Evolutionary conservation across 37 sponge, comb jelly and placozoan genomes (phyloP), one percentile per base, ranked within the genome.

Genomic region (Corticium candelabrum): DNA sequence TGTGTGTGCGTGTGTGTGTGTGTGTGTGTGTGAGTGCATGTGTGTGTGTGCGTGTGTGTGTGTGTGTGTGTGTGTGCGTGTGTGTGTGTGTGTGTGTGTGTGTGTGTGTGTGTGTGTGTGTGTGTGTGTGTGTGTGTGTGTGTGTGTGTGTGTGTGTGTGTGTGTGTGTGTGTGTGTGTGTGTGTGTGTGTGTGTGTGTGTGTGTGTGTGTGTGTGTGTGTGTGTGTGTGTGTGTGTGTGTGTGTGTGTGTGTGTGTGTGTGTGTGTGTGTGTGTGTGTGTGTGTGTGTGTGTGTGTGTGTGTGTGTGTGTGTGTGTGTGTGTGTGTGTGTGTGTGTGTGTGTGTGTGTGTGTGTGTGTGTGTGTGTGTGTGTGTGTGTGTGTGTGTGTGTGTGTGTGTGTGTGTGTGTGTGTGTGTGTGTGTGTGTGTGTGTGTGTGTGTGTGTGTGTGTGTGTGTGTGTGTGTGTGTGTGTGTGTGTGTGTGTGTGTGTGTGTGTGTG

Each of bases 71-170:
- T 43, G 56, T 43, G 56, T 43, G 56, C 11, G 56, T 43, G 56
- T 43, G 56, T 43, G 56, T 43, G 56, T 43, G 56, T 43, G 56
- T 43, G 56, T 43, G 56, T 43, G 56, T 43, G 56, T 43, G 56
- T 43, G 56, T 43, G 56, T 43, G 56, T 43, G 56, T 43, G 56
- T 43, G 56, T 43, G 56, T 43, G 56, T 43, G 56, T 43, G 56
- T 43, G 56, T 43, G 56, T 43, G 56, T 43, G 56, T 43, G 56
- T 43, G 56, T 43, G 56, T 43, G 56, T 43, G 56, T 43, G 56
- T 43, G 56, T 43, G 56, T 43, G 56, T 43, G 56, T 43, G 56
- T 43, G 56, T 43, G 56, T 43, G 56, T 43, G 56, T 43, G 56
- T 43, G 56, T 43, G 56, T 43, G 56, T 43, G 56, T 43, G 56